A percentile compares a stretch with the other conserved stretches of the same genome.
These are phyloP conservation scores for Tetramorium simillimum DNA, from an alignment of 1,140 invertebrate species.

Conservation along the genomic window DNA sequence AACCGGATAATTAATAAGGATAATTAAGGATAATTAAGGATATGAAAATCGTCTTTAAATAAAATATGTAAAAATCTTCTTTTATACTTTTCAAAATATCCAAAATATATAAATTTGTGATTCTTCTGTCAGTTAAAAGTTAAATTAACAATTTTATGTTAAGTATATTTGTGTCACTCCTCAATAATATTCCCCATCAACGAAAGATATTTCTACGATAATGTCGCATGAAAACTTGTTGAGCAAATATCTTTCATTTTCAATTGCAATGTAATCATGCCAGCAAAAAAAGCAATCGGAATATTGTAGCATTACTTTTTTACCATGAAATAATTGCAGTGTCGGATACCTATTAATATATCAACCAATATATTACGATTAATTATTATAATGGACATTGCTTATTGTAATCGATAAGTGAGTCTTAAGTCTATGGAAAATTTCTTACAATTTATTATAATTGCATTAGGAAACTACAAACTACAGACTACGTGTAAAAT, in stretches of 20 bases:
- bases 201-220: neutral
- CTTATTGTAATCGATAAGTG: neutral
- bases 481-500: neutral
- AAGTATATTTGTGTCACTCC: neutral
- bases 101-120: neutral
- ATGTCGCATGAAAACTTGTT: neutral
- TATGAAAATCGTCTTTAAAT: neutral
- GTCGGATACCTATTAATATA: slow-evolving; percentile 3
- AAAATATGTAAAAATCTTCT: neutral
- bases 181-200: neutral
- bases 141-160: neutral
- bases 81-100: neutral
- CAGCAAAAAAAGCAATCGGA: neutral
- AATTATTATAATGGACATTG: neutral
- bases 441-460: neutral
- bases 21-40: no score
- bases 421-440: neutral
- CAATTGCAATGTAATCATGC: neutral
- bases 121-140: neutral
- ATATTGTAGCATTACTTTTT: neutral
- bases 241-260: neutral
- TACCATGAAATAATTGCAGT: neutral
- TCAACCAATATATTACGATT: neutral
- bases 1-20: slow-evolving; percentile 9
- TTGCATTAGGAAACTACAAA: no score